phyloP scores from a whole-genome alignment of 2,888 invertebrate genomes.

The Cantharis lateralis region DNA sequence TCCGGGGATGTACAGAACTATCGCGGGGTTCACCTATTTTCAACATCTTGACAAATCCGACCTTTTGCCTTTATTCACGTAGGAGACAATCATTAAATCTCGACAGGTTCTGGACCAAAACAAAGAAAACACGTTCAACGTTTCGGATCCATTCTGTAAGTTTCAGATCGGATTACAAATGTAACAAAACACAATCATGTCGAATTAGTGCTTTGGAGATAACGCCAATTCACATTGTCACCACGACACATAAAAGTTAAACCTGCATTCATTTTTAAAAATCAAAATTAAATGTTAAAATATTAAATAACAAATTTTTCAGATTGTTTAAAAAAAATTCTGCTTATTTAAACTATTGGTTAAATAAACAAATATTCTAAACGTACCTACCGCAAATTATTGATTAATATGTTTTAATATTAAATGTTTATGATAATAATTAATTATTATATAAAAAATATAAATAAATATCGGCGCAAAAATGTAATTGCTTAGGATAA shows the following conservation, averaged over 20 bases:
- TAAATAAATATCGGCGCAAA: slow-evolving; percentile 1
- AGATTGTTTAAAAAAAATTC: not conserved
- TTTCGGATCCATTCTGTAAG: not conserved
- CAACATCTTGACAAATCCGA: not conserved
- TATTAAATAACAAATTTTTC: not conserved
- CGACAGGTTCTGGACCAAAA: not conserved
- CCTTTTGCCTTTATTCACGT: not conserved
- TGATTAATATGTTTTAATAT: not conserved
- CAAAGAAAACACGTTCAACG: not conserved
- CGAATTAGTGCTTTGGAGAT: not conserved
- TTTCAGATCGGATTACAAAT: not conserved
- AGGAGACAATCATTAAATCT: not conserved
- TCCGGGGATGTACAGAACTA: not conserved
- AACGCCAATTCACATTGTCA: not conserved
- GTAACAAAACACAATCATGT: not conserved
- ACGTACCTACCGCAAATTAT: not conserved
- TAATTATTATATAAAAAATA: not conserved
- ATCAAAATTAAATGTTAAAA: not conserved
- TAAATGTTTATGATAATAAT: not conserved
- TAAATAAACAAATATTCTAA: not conserved
- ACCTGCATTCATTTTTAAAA: not conserved
- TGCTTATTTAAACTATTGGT: not conserved
- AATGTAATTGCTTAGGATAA: slow-evolving; percentile 2
- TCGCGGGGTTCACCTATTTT: not conserved
- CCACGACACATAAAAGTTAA: not conserved